A percentile compares a stretch with the other conserved stretches of the same genome.
Conservation (phyloP, 2,888 invertebrate species). For the Tridacna crocea region DNA sequence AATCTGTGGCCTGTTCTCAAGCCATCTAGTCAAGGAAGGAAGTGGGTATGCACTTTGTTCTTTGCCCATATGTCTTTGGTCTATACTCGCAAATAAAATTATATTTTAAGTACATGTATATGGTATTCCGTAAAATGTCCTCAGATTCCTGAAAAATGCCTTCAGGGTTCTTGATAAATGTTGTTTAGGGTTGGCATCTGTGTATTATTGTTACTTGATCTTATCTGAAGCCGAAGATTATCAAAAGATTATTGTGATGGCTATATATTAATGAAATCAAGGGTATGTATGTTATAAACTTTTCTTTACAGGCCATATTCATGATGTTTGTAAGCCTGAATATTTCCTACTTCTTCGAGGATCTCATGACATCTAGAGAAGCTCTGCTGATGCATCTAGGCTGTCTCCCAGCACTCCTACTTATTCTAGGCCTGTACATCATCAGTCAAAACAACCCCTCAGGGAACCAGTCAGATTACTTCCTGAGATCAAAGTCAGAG, state of each 20-base stretch:
- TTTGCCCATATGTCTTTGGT: background rate
- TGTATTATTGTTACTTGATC: too few relatives aligned
- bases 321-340: conserved; percentile 41
- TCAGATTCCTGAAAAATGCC: background rate
- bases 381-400: conserved; percentile 46
- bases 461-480: conserved; percentile 36
- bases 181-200: too few relatives aligned
- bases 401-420: conserved; percentile 42
- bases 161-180: too few relatives aligned
- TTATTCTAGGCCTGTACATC: conserved; percentile 48
- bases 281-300: too few relatives aligned
- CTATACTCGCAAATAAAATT: background rate
- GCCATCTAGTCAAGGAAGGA: too few relatives aligned
- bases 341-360: conserved; percentile 51
- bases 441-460: conserved; percentile 35
- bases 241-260: too few relatives aligned
- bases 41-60: too few relatives aligned
- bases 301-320: conserved; percentile 23
- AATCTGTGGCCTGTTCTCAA: too few relatives aligned
- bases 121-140: too few relatives aligned
- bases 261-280: too few relatives aligned
- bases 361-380: conserved; percentile 36
- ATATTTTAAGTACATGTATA: background rate
- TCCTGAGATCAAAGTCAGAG: conserved; percentile 50
- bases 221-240: too few relatives aligned